These are phyloP conservation scores for Drosophila yakuba DNA, from an alignment of 1,140 invertebrate species.

Conservation along the genomic window DNA sequence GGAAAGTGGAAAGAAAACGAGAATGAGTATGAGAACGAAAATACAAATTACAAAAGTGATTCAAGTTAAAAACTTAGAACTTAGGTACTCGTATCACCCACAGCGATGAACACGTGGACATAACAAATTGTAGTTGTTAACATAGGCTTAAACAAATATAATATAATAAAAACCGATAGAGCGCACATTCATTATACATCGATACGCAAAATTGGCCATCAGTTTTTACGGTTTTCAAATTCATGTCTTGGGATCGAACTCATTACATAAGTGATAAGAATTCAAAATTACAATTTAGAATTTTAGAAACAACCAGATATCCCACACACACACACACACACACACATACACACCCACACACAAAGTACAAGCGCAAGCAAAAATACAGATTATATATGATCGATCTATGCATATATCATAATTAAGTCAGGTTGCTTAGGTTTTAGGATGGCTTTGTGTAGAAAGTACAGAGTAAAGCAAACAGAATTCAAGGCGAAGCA, in stretches of 20 bases:
- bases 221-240: conserved; percentile 78
- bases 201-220: conserved; percentile 58
- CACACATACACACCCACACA: conserved; percentile 34
- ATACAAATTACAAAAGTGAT: conserved; percentile 77
- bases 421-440: conserved; percentile 57
- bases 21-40: conserved; percentile 60
- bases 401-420: conserved; percentile 38
- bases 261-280: conserved; percentile 77
- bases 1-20: conserved; percentile 17
- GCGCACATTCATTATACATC: conserved; percentile 48
- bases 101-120: conserved; percentile 63
- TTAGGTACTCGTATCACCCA: conserved; percentile 67
- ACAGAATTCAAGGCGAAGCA: conserved; percentile 52
- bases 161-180: conserved; percentile 26
- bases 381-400: conserved; percentile 30
- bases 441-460: conserved; percentile 60
- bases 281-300: conserved; percentile 68
- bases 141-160: conserved; percentile 48
- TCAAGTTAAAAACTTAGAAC: conserved; percentile 81
- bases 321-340: conserved; percentile 6
- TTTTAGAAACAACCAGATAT: conserved; percentile 18
- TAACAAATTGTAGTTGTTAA: conserved; percentile 77
- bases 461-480: conserved; percentile 46
- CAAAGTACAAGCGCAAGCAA: conserved; percentile 66
- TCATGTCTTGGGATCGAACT: conserved; percentile 71